Evolutionary conservation across 2,797 vertebrate genomes (phyloP), one percentile per base, ranked within the genome.

Genomic region (Philypnodon macrostomus): DNA sequence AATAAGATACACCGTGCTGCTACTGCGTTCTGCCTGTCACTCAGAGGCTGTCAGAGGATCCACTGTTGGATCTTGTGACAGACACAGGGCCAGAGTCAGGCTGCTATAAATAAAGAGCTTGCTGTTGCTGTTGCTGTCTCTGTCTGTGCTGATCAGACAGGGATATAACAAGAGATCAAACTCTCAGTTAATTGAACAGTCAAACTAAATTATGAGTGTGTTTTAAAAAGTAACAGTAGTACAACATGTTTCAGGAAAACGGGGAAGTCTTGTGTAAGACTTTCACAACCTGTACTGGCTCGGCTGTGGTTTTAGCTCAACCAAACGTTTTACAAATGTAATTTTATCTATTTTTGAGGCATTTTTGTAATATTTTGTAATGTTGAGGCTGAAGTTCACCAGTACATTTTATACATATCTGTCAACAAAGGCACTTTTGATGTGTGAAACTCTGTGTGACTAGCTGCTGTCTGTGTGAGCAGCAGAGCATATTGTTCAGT

Each of bases 1-100:
- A n/a, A n/a, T n/a, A n/a, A n/a, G n/a, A n/a, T n/a, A n/a, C n/a
- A n/a, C n/a, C n/a, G n/a, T n/a, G n/a, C n/a, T n/a, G n/a, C n/a
- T n/a, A n/a, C n/a, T n/a, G n/a, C 37, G 46, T 60, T 44, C 51
- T 66, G 47, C 29, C 45, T 51, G 61, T 74, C 71, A 64, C 65
- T 80, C 63, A 64, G 60, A 69, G 47, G 59, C 56, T 77, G 70
- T 87, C 83, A 83, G 69, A 77, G 71, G 70, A 85, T 77, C 75
- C 51, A 47, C 72, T 61, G 63, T 70, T 69, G 63, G 74, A 85
- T 85, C 86, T 89, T 90, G 88, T 89, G 88, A 89, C 82, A 77
- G 51, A 50, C 72, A 68, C 76, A 67, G 73, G 63, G 74, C 64
- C 63, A 71, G 67, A 63, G 79, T 63, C 64, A 79, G 65, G 68